Percentiles rank a stretch among this genome's conserved stretches.
Evolutionary conservation across 2,797 vertebrate species (phyloP).

Genomic region (Falco cherrug): DNA sequence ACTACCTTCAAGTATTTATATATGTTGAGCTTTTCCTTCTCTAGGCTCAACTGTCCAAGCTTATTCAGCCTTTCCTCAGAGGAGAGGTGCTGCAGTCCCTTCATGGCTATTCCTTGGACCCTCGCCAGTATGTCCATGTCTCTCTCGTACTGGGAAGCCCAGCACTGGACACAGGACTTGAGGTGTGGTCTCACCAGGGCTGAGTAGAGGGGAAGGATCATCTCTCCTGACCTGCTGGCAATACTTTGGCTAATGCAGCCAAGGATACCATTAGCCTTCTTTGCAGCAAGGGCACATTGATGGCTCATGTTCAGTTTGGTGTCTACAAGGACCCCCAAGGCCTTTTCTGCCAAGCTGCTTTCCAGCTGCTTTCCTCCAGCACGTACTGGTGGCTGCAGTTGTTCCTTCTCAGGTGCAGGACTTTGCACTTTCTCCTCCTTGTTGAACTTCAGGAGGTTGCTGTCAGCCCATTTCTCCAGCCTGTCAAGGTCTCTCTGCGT

Average conservation of each 20-base stretch:
- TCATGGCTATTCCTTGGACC: background rate
- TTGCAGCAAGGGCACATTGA: background rate
- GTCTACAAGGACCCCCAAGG: background rate
- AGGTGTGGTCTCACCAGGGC: background rate
- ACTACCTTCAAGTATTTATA: background rate
- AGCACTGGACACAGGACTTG: background rate
- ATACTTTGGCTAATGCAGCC: background rate
- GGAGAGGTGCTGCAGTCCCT: background rate
- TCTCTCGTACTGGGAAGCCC: background rate
- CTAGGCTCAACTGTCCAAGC: background rate
- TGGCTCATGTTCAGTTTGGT: accelerated
- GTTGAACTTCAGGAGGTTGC: background rate
- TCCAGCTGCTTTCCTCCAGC: background rate
- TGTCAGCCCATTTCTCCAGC: background rate
- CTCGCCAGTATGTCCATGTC: background rate
- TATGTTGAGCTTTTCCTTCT: background rate
- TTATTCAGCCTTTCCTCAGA: background rate
- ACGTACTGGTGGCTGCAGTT: background rate
- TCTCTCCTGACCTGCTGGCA: background rate
- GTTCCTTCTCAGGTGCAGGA: background rate
- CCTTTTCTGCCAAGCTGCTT: background rate
- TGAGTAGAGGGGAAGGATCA: background rate
- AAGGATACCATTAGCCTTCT: background rate
- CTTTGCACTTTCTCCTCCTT: background rate
- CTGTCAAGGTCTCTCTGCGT: background rate